Percentiles rank a stretch among this genome's conserved stretches.
phyloP scores from a whole-genome alignment of 2,113 vertebrate species.

The Sebastes schlegelii region DNA sequence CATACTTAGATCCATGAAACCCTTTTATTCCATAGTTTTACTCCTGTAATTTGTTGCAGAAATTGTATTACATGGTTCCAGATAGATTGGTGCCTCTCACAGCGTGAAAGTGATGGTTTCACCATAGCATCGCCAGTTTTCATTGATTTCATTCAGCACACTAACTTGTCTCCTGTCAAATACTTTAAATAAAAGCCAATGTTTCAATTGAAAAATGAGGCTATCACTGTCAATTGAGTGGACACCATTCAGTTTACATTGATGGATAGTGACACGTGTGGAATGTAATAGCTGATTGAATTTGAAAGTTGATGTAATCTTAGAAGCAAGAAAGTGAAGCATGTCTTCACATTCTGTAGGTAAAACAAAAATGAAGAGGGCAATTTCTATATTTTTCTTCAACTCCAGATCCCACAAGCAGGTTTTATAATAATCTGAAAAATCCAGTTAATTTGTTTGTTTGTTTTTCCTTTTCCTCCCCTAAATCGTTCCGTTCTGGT shows the following conservation, averaged over 20 bases:
- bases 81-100: too few relatives aligned
- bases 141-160: conserved; percentile 14
- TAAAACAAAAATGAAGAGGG: neutral
- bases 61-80: too few relatives aligned
- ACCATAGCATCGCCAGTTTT: neutral
- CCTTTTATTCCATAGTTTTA: too few relatives aligned
- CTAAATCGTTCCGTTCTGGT: neutral
- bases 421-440: neutral
- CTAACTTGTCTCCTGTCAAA: neutral
- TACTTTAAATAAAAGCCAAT: conserved; percentile 23
- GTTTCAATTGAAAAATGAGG: neutral
- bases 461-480: neutral
- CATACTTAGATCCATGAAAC: too few relatives aligned
- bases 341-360: neutral
- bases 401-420: neutral
- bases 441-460: neutral
- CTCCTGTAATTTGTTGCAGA: too few relatives aligned
- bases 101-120: neutral
- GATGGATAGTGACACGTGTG: neutral
- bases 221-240: neutral
- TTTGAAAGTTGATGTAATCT: neutral
- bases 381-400: neutral
- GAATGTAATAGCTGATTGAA: neutral
- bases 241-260: neutral
- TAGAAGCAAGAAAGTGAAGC: neutral